Evolutionary conservation across 2,888 invertebrate genomes (phyloP).

Genomic region (Osedax fenrisi): DNA sequence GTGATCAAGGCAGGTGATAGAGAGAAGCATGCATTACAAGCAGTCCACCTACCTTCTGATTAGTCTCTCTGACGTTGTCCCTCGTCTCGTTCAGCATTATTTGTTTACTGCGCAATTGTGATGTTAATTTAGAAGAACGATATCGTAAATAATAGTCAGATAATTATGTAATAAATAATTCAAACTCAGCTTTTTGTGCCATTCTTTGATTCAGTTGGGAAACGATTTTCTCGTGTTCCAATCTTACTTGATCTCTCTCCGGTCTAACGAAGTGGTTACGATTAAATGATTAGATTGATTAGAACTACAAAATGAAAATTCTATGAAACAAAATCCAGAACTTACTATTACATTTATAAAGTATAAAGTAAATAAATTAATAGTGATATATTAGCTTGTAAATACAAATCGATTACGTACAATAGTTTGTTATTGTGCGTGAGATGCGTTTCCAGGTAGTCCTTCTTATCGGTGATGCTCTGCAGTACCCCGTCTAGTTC

Average conservation of each 20-base stretch:
- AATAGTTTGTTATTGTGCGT: neutral
- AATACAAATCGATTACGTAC: too few relatives aligned
- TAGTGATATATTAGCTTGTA: too few relatives aligned
- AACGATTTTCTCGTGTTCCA: conserved; percentile 49
- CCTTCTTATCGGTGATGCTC: neutral
- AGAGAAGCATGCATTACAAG: too few relatives aligned
- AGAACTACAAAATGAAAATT: too few relatives aligned
- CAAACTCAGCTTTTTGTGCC: conserved; percentile 48
- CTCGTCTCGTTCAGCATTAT: conserved; percentile 49
- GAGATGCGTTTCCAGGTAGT: neutral
- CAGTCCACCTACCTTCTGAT: conserved; percentile 43
- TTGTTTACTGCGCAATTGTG: conserved; percentile 47
- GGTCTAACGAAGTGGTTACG: conserved; percentile 39
- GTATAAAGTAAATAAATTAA: too few relatives aligned
- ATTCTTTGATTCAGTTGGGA: conserved; percentile 48
- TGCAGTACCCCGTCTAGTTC: neutral
- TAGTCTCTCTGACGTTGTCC: conserved; percentile 47
- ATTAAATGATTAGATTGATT: too few relatives aligned
- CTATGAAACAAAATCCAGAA: too few relatives aligned
- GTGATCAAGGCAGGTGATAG: too few relatives aligned
- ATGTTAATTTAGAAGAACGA: too few relatives aligned
- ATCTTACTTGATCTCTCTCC: conserved; percentile 44
- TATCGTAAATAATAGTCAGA: neutral
- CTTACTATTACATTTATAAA: too few relatives aligned
- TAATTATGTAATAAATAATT: neutral